Conservation (phyloP, 2,797 vertebrate genomes). For the Trachops cirrhosus region DNA sequence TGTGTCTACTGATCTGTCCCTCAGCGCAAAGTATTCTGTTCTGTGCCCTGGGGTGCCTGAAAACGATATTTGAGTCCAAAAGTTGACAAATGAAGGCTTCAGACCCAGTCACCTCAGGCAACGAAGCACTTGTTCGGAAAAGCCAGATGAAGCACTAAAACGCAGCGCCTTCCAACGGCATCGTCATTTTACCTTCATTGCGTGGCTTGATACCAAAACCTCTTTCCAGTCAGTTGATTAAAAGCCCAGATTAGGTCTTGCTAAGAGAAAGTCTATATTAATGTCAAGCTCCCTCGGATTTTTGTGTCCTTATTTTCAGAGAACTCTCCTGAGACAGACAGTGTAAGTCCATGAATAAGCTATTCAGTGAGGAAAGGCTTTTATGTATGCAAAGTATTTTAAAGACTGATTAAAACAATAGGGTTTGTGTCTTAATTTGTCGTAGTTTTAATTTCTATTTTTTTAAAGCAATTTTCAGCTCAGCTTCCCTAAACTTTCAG, state of each 20-base stretch:
- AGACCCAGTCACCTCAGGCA: background rate
- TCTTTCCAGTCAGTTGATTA: background rate
- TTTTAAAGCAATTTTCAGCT: background rate
- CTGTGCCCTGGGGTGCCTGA: background rate
- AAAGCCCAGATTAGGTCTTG: conserved; percentile 6
- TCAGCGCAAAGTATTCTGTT: background rate
- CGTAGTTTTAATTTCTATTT: background rate
- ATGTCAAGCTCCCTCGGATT: background rate
- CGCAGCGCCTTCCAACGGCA: background rate
- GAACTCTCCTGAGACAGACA: background rate
- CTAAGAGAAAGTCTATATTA: background rate
- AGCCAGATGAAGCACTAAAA: background rate
- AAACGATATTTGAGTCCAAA: background rate
- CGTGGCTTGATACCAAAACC: background rate
- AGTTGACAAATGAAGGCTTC: background rate
- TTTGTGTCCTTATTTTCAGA: background rate
- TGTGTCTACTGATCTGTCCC: background rate
- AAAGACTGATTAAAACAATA: background rate
- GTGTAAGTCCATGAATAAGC: background rate
- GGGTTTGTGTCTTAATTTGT: background rate
- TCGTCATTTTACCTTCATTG: background rate
- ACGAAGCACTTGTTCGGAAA: background rate
- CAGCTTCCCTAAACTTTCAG: background rate
- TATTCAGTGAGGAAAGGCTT: background rate
- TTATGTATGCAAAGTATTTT: background rate